phyloP scores from a whole-genome alignment of 1,140 invertebrate species.

The Drosophila kikkawai region DNA sequence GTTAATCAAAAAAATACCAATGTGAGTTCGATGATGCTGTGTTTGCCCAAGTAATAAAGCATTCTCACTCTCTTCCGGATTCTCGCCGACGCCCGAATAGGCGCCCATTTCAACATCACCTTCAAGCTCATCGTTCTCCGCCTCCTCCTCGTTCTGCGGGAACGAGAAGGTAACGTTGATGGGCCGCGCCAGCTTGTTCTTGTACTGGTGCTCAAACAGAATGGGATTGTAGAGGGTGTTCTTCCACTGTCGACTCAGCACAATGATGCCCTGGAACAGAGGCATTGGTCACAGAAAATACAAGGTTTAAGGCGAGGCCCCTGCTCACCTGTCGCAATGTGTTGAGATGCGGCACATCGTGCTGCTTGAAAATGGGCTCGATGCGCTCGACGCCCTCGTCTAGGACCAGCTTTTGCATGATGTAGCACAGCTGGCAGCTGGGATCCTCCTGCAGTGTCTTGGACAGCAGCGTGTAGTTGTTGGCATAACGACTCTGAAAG shows the following conservation, averaged over 20 bases:
- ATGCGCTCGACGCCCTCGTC: slow-evolving; percentile 90
- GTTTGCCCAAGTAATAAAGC: slow-evolving; percentile 85
- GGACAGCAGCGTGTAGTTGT: slow-evolving; percentile 93
- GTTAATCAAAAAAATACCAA: slow-evolving; percentile 85
- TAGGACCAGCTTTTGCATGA: slow-evolving; percentile 94
- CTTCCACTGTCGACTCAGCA: slow-evolving; percentile 98
- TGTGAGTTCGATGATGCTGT: slow-evolving; percentile 85
- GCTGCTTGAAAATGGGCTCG: slow-evolving; percentile 93
- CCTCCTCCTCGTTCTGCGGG: slow-evolving; percentile 91
- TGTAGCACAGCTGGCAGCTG: slow-evolving; percentile 96
- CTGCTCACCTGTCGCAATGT: slow-evolving; percentile 91
- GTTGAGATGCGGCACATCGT: slow-evolving; percentile 93
- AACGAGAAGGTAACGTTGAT: slow-evolving; percentile 95
- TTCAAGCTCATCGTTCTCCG: slow-evolving; percentile 82
- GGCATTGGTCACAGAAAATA: slow-evolving; percentile 19
- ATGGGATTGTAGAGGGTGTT: slow-evolving; percentile 97
- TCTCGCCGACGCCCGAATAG: slow-evolving; percentile 81
- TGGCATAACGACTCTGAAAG: slow-evolving; percentile 93
- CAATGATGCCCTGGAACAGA: slow-evolving; percentile 91
- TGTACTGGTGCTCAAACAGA: slow-evolving; percentile 95
- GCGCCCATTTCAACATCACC: slow-evolving; percentile 82
- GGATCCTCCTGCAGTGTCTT: slow-evolving; percentile 98
- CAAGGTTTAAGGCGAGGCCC: too few relatives aligned
- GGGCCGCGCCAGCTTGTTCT: slow-evolving; percentile 92
- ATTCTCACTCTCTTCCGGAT: slow-evolving; percentile 85